phyloP scores from a whole-genome alignment of 2,113 vertebrate genomes.

The Lasiurus borealis region DNA sequence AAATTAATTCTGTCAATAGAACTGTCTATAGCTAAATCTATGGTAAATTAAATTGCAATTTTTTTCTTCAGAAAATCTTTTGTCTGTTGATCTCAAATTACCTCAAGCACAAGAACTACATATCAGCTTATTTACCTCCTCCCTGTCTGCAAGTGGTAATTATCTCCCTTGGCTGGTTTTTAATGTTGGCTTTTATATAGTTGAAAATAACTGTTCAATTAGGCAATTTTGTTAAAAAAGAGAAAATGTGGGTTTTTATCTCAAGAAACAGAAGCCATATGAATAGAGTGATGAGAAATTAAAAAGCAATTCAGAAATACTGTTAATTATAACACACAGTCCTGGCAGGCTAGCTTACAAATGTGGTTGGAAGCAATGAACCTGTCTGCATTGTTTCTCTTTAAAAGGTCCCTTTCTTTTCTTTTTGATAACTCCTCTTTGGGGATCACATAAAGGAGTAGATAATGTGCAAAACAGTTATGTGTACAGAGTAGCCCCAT shows the following conservation, averaged over 20 bases:
- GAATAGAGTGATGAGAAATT: constrained; percentile 63
- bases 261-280: constrained; percentile 67
- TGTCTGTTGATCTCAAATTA: constrained; percentile 54
- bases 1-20: constrained; percentile 43
- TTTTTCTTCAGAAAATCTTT: neutral
- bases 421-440: neutral
- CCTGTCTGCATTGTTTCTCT: neutral
- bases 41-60: neutral
- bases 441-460: constrained; percentile 42
- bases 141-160: constrained; percentile 34
- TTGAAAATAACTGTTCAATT: constrained; percentile 67
- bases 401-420: neutral
- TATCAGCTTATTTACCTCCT: constrained; percentile 46
- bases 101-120: constrained; percentile 10
- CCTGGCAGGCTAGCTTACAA: neutral
- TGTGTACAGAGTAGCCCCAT: neutral
- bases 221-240: constrained; percentile 59
- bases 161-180: constrained; percentile 51
- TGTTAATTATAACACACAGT: constrained; percentile 54
- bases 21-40: neutral
- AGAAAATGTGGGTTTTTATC: constrained; percentile 43
- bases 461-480: constrained; percentile 10
- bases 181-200: constrained; percentile 39
- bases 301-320: constrained; percentile 64
- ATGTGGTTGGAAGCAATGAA: neutral